Evolutionary conservation across 2,888 invertebrate genomes (phyloP).

Genomic region (Timema cristinae): DNA sequence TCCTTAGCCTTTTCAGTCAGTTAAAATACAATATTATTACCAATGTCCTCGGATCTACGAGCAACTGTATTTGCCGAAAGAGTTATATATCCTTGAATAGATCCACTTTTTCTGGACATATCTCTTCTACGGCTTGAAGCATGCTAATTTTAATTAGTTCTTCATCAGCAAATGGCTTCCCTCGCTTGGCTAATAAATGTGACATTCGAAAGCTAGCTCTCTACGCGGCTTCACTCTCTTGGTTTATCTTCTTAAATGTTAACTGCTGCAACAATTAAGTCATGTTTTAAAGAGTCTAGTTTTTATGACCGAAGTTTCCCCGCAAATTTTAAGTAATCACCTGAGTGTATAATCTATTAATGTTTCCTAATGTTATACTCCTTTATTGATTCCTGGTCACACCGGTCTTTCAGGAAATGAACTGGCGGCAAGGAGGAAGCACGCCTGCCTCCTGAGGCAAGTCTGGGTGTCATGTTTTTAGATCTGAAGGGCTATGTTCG

Average conservation of each 20-base stretch:
- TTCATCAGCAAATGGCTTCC: constrained; percentile 8
- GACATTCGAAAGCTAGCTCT: neutral
- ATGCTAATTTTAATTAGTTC: constrained; percentile 9
- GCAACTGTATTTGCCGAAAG: neutral
- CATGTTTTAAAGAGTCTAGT: too few relatives aligned
- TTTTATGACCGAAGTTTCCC: too few relatives aligned
- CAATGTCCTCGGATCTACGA: constrained; percentile 1
- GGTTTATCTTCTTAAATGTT: neutral
- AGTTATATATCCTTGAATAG: neutral
- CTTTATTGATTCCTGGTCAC: too few relatives aligned
- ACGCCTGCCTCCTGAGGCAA: too few relatives aligned
- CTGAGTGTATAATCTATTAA: too few relatives aligned
- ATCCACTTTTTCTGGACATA: constrained; percentile 9
- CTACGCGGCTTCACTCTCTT: neutral
- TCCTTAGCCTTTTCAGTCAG: neutral
- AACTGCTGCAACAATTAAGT: too few relatives aligned
- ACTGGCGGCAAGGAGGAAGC: too few relatives aligned
- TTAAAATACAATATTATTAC: neutral
- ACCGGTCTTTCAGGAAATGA: too few relatives aligned
- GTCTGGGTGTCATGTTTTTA: too few relatives aligned
- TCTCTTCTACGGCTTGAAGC: constrained; percentile 12
- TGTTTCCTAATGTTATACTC: too few relatives aligned
- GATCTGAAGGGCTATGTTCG: too few relatives aligned
- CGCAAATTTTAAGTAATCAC: too few relatives aligned
- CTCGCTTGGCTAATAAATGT: constrained; percentile 9